phyloP scores from a whole-genome alignment of 2,113 vertebrate genomes.

The Microcebus lehilahytsara region DNA sequence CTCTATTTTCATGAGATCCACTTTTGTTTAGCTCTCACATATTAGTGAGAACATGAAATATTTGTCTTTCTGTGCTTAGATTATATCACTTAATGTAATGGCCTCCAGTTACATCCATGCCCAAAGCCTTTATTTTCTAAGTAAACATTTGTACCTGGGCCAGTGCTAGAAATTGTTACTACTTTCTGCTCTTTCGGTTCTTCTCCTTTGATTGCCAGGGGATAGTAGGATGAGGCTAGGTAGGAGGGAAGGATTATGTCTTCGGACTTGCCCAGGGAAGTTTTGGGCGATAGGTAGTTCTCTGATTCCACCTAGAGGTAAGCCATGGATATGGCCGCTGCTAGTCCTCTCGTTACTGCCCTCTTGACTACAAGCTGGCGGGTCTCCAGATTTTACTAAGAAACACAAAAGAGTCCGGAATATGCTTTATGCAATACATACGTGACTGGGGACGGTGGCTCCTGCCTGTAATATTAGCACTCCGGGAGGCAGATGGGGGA shows the following conservation, averaged over 20 bases:
- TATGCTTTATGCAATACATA: background rate
- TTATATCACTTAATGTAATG: too few species aligned
- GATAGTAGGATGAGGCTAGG: background rate
- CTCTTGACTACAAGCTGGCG: background rate
- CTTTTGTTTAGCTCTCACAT: too few species aligned
- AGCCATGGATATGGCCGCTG: background rate
- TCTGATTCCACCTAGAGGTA: background rate
- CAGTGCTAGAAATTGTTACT: background rate
- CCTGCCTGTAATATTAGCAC: too few species aligned
- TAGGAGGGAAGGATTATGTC: background rate
- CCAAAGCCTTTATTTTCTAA: background rate
- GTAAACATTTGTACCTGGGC: background rate
- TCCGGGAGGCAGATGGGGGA: too few species aligned
- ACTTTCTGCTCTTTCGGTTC: background rate
- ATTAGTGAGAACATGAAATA: too few species aligned
- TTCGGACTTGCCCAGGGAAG: background rate
- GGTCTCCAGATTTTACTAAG: background rate
- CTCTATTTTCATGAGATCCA: too few species aligned
- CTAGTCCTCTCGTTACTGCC: background rate
- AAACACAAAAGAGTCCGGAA: background rate
- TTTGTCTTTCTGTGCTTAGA: too few species aligned
- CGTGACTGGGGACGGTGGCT: too few species aligned
- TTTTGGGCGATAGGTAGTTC: background rate
- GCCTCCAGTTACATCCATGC: background rate
- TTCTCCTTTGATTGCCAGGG: background rate